phyloP scores from a whole-genome alignment of 37 sponge, comb jelly and placozoan species.

The Agelas oroides region DNA sequence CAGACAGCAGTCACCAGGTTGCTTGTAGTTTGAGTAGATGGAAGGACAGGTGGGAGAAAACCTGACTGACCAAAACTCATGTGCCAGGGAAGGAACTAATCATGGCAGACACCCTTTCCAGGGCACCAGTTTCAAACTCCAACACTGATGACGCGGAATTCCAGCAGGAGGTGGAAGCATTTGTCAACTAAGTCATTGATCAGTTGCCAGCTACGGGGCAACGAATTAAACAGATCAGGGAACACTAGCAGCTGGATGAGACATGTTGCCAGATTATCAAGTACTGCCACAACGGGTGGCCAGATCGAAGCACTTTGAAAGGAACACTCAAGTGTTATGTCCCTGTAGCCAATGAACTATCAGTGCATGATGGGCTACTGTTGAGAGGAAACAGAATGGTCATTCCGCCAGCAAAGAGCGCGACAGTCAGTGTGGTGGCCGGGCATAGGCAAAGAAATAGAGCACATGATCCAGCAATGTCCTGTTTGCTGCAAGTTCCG shows the following conservation, averaged over 20 bases:
- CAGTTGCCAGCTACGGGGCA: conserved; percentile 2
- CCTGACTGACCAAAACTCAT: too few relatives aligned
- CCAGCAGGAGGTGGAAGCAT: neutral
- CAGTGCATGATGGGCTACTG: conserved; percentile 10
- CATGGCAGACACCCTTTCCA: conserved; percentile 2
- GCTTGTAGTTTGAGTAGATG: too few relatives aligned
- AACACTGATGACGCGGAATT: neutral
- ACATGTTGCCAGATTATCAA: too few relatives aligned
- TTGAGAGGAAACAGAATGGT: conserved; percentile 22
- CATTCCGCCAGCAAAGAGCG: conserved; percentile 34
- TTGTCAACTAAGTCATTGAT: neutral
- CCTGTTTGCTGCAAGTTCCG: conserved; percentile 15
- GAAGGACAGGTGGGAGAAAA: too few relatives aligned
- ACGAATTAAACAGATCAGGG: neutral
- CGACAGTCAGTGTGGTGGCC: conserved; percentile 51
- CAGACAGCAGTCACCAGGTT: too few relatives aligned
- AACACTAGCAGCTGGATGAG: neutral
- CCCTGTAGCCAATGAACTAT: conserved; percentile 27
- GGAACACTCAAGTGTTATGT: neutral
- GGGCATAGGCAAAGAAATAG: conserved; percentile 26
- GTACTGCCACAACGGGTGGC: conserved; percentile 2
- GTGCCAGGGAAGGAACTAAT: conserved; percentile 27
- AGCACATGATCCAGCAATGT: conserved; percentile 31
- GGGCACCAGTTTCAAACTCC: conserved; percentile 1
- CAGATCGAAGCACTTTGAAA: neutral